phyloP scores from a whole-genome alignment of 2,113 vertebrate genomes.

The Hippopotamus amphibius region DNA sequence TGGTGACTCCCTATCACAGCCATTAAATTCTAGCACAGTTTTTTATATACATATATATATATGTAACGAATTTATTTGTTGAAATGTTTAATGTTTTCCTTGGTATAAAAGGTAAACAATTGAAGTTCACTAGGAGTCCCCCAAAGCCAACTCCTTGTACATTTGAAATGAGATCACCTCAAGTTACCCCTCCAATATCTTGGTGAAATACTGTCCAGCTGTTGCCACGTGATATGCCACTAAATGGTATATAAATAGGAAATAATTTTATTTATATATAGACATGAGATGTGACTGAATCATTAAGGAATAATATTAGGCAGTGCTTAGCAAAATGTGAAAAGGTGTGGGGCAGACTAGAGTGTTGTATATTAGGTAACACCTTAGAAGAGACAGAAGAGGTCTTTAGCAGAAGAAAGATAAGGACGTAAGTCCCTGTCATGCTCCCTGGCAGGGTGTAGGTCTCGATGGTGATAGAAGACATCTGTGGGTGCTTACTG shows the following conservation, averaged over 20 bases:
- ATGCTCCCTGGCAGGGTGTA: no score
- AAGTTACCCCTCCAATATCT: background rate
- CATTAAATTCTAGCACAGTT: background rate
- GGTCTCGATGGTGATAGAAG: background rate
- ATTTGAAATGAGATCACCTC: background rate
- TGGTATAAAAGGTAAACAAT: background rate
- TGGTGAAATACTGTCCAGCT: background rate
- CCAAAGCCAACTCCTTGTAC: background rate
- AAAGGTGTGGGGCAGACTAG: background rate
- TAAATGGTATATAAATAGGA: background rate
- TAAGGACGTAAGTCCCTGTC: background rate
- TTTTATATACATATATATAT: background rate
- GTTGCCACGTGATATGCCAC: background rate
- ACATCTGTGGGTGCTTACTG: background rate
- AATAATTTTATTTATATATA: background rate
- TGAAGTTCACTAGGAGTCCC: background rate
- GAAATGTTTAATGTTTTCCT: conserved; percentile 31
- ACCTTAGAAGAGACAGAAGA: background rate
- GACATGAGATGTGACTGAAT: background rate
- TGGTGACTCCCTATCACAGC: background rate
- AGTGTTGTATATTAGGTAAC: background rate
- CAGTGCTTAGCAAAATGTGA: background rate
- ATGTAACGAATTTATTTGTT: background rate
- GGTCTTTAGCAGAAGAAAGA: background rate
- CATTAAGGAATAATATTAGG: background rate